A percentile compares a stretch with the other conserved stretches of the same genome.
Conservation (phyloP, 2,888 invertebrate genomes). For the Eupelmus urozonus region DNA sequence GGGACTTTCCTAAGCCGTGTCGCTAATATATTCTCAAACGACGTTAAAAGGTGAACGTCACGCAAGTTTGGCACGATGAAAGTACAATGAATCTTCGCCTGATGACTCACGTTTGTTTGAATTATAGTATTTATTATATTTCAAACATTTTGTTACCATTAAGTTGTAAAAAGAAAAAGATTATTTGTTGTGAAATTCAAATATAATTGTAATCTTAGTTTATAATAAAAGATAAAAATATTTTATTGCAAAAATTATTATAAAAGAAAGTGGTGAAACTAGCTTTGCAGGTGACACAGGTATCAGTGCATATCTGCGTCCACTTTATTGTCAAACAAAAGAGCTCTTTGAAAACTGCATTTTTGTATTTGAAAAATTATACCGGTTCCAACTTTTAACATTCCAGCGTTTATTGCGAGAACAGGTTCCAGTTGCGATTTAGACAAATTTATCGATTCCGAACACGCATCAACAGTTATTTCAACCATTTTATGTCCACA, state of each 20-base stretch:
- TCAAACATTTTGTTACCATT: no score
- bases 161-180: no score
- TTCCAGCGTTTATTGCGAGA: neutral
- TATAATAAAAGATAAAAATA: no score
- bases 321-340: no score
- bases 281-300: neutral
- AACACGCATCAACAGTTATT: no score
- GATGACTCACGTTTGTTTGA: neutral
- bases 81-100: conserved; percentile 7
- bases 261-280: conserved; percentile 12
- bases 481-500: no score
- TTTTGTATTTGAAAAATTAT: neutral
- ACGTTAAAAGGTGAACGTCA: conserved; percentile 13
- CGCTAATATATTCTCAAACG: conserved; percentile 9
- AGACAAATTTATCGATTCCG: no score
- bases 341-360: conserved; percentile 9
- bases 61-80: conserved; percentile 15
- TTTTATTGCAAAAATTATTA: no score
- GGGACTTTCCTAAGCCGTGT: conserved; percentile 17
- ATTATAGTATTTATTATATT: no score
- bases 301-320: neutral
- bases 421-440: neutral
- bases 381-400: neutral
- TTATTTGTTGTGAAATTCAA: no score
- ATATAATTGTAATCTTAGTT: no score